phyloP scores from a whole-genome alignment of 1,140 invertebrate species.

The Phocides pigmalion region DNA sequence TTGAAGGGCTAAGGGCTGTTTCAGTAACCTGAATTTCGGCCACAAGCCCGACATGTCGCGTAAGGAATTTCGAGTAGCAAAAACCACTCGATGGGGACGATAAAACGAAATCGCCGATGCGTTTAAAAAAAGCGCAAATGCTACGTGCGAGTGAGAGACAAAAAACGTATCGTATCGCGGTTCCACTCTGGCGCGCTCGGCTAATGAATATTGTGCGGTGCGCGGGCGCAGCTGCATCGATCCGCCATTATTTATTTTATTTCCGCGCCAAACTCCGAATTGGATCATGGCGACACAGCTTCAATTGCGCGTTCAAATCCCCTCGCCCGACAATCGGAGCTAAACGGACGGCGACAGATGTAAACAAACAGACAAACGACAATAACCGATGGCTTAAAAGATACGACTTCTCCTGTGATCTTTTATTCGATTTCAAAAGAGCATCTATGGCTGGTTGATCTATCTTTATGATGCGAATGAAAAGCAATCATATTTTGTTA shows the following conservation, averaged over 20 bases:
- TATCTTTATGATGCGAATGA: conserved; percentile 18
- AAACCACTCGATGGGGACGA: conserved; percentile 74
- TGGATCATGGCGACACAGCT: conserved; percentile 78
- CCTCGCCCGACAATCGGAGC: conserved; percentile 69
- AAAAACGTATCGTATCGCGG: conserved; percentile 75
- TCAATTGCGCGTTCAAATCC: conserved; percentile 81
- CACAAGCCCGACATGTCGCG: conserved; percentile 25
- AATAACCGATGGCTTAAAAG: conserved; percentile 39
- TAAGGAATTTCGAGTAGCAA: conserved; percentile 64
- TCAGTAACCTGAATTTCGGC: conserved; percentile 34
- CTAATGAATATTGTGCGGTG: conserved; percentile 63
- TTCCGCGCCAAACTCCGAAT: conserved; percentile 75
- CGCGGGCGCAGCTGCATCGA: conserved; percentile 68
- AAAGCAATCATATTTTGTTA: conserved; percentile 20
- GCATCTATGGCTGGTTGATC: conserved; percentile 35
- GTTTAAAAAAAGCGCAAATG: conserved; percentile 71
- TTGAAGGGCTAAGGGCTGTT: conserved; percentile 25
- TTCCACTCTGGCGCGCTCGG: conserved; percentile 71
- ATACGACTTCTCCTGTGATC: conserved; percentile 30
- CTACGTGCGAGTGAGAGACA: conserved; percentile 73
- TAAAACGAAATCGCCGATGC: conserved; percentile 77
- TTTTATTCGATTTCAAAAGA: conserved; percentile 42
- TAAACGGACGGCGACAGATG: conserved; percentile 74
- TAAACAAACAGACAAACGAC: conserved; percentile 68
- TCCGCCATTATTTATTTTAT: conserved; percentile 80